Evolutionary conservation across 2,113 vertebrate species (phyloP).

Genomic region (Tenrec ecaudatus): DNA sequence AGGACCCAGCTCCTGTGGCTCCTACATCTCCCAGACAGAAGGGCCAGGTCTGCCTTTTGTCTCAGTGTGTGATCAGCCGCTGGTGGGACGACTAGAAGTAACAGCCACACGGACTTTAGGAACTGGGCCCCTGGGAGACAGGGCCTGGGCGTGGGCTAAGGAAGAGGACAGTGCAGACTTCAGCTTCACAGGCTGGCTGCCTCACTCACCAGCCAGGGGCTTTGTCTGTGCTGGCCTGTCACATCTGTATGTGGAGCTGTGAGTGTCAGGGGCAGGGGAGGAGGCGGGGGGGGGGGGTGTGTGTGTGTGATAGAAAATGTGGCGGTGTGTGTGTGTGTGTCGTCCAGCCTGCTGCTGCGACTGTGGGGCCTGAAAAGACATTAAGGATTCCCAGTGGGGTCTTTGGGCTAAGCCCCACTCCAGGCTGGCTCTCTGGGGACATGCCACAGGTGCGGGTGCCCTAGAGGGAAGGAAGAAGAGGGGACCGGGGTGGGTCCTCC

Average conservation of each 20-base stretch:
- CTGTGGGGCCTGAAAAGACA: neutral
- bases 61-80: no score
- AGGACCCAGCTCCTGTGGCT: neutral
- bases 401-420: accelerated
- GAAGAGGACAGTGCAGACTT: no score
- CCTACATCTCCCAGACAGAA: no score
- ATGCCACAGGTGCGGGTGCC: neutral
- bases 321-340: no score
- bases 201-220: neutral
- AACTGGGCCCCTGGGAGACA: neutral
- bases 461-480: accelerated
- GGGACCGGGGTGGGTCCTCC: accelerated
- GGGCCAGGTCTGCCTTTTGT: no score
- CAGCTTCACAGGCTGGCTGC: accelerated
- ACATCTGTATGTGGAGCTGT: accelerated
- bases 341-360: accelerated
- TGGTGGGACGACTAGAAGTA: no score
- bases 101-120: neutral
- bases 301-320: no score
- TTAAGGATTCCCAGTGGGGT: accelerated
- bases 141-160: accelerated
- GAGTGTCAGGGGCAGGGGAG: neutral
- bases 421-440: neutral
- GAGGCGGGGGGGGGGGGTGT: neutral
- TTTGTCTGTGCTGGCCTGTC: no score